phyloP scores from a whole-genome alignment of 2,113 vertebrate species.

The Clinocottus analis region DNA sequence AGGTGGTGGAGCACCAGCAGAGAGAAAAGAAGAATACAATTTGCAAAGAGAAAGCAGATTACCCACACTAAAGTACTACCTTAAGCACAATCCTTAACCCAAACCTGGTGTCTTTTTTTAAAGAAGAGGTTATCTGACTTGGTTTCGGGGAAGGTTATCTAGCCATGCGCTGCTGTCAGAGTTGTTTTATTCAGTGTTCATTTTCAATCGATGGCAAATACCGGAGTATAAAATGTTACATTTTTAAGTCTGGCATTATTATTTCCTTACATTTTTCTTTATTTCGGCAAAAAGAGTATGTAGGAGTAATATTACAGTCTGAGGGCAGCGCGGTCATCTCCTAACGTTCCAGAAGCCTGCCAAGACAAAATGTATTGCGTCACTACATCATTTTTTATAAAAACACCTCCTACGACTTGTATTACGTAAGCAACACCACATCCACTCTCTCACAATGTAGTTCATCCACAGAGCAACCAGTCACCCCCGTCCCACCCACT shows the following conservation, averaged over 20 bases:
- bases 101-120: not conserved
- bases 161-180: not conserved
- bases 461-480: conserved; percentile 42
- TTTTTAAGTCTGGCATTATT: not conserved
- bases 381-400: conserved; percentile 29
- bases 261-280: not conserved
- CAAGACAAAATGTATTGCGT: conserved; percentile 58
- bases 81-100: conserved; percentile 47
- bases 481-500: conserved; percentile 63
- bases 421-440: conserved; percentile 53
- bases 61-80: conserved; percentile 84
- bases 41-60: conserved; percentile 76
- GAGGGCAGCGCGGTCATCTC: conserved; percentile 21
- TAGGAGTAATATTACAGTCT: conserved; percentile 15
- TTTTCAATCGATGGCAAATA: not conserved
- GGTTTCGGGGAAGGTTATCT: conserved; percentile 1
- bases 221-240: not conserved
- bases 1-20: conserved; percentile 63
- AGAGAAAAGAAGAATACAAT: conserved; percentile 80
- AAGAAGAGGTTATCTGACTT: not conserved
- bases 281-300: not conserved
- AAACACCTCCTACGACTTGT: conserved; percentile 54
- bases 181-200: conserved; percentile 5
- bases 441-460: conserved; percentile 32
- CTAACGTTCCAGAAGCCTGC: conserved; percentile 39